These are phyloP conservation scores for Trachelus iudaicus DNA, from an alignment of 2,888 invertebrate species.

Conservation along the genomic window DNA sequence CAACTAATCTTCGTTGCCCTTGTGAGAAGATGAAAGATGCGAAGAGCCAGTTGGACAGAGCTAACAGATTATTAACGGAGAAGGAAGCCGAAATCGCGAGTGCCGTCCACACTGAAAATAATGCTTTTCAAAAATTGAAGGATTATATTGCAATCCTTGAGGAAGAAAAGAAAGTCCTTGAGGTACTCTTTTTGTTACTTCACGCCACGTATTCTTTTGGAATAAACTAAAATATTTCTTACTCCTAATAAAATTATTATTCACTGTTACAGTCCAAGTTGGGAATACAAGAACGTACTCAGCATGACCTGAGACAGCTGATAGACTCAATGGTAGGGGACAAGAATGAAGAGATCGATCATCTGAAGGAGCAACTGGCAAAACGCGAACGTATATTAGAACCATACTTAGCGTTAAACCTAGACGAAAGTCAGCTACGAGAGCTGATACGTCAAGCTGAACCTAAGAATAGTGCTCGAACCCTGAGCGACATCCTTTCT, in stretches of 20 bases:
- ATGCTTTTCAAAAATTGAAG: slow-evolving; percentile 57
- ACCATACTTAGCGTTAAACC: slow-evolving; percentile 69
- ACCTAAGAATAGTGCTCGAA: slow-evolving; percentile 74
- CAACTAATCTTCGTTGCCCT: slow-evolving; percentile 4
- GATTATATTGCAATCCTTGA: slow-evolving; percentile 55
- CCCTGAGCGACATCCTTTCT: slow-evolving; percentile 78
- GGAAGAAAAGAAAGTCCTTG: slow-evolving; percentile 59
- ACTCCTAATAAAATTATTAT: not conserved
- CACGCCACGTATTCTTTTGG: not conserved
- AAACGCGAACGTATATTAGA: slow-evolving; percentile 70
- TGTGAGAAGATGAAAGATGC: slow-evolving; percentile 56
- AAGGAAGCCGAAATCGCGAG: slow-evolving; percentile 61
- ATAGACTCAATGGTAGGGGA: slow-evolving; percentile 75
- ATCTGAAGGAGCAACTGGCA: slow-evolving; percentile 69
- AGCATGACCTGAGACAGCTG: slow-evolving; percentile 68
- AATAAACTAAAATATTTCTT: slow-evolving; percentile 1
- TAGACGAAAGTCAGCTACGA: slow-evolving; percentile 70
- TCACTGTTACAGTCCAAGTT: slow-evolving; percentile 42
- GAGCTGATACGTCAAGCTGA: slow-evolving; percentile 62
- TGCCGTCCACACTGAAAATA: slow-evolving; percentile 54
- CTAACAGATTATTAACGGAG: slow-evolving; percentile 60
- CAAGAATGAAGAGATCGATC: slow-evolving; percentile 78
- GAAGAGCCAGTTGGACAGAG: slow-evolving; percentile 60
- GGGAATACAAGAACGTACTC: slow-evolving; percentile 51
- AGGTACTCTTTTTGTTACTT: slow-evolving; percentile 37